A percentile compares a stretch with the other conserved stretches of the same genome.
Evolutionary conservation across 2,888 invertebrate species (phyloP).

Genomic region (Bombylius major): DNA sequence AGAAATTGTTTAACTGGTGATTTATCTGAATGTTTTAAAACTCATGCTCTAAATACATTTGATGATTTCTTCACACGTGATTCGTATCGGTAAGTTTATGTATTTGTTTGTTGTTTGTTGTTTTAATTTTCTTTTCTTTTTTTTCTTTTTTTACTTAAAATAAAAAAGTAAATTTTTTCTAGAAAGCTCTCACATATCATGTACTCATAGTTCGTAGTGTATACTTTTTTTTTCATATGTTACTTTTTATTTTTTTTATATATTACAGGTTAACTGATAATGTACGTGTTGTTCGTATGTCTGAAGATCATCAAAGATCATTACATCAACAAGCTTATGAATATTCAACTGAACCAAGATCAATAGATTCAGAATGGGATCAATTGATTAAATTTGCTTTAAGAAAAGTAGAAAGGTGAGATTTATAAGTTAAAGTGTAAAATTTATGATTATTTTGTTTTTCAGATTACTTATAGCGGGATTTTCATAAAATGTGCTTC

Average conservation of each 20-base stretch:
- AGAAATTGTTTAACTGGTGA: conserved; percentile 65
- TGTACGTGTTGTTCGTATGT: conserved; percentile 56
- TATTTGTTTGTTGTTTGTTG: background rate
- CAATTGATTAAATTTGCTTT: conserved; percentile 62
- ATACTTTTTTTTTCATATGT: background rate
- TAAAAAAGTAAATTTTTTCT: background rate
- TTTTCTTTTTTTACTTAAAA: no score
- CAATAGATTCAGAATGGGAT: conserved; percentile 71
- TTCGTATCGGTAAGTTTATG: conserved; percentile 36
- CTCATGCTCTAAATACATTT: conserved; percentile 59
- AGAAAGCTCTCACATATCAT: background rate
- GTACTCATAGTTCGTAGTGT: no score
- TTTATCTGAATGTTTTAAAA: conserved; percentile 76
- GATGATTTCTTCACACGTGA: conserved; percentile 65
- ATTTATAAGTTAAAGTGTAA: conserved; percentile 12
- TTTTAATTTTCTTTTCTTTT: background rate
- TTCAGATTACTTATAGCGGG: no score
- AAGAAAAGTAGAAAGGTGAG: conserved; percentile 56
- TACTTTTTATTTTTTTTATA: background rate
- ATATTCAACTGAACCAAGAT: conserved; percentile 54
- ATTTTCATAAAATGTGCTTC: background rate
- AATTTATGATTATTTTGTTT: no score
- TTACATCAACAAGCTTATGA: conserved; percentile 60
- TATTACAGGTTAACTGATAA: conserved; percentile 50
- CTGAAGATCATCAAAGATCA: conserved; percentile 54